Conservation (phyloP, 2,113 vertebrate species). For the Calyptomena viridis region DNA sequence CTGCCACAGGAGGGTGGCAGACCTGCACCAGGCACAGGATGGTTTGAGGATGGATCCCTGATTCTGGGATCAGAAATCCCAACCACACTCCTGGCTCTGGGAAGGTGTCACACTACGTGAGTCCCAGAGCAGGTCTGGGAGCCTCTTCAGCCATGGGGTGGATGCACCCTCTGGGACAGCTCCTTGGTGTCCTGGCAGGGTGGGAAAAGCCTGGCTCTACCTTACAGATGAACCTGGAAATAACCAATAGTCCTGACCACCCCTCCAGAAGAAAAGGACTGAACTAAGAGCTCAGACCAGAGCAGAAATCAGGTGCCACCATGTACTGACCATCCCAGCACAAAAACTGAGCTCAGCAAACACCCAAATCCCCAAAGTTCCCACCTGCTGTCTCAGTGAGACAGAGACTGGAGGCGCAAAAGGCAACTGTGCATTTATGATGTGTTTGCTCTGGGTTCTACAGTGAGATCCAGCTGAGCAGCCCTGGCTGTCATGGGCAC, state of each 20-base stretch:
- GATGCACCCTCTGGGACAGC: background rate
- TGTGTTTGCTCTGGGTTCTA: background rate
- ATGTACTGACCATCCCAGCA: fast-evolving
- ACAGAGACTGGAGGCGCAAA: background rate
- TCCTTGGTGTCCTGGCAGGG: background rate
- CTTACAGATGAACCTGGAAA: background rate
- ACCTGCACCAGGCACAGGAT: background rate
- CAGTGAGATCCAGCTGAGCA: background rate
- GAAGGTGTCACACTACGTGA: fast-evolving
- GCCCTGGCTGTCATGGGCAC: constrained; percentile 12
- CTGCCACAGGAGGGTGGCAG: background rate
- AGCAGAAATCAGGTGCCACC: background rate
- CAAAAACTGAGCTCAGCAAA: background rate
- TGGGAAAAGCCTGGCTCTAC: background rate
- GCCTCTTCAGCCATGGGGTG: background rate
- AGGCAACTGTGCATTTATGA: background rate
- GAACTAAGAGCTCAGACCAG: fast-evolving
- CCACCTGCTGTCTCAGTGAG: fast-evolving
- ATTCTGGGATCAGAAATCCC: background rate
- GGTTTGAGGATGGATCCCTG: background rate
- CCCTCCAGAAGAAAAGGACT: fast-evolving
- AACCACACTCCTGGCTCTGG: background rate
- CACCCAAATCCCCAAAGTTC: background rate
- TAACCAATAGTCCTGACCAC: background rate
- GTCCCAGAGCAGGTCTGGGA: background rate